These are phyloP conservation scores for Drosophila suboccidentalis DNA, from an alignment of 2,888 invertebrate species.

Conservation along the genomic window DNA sequence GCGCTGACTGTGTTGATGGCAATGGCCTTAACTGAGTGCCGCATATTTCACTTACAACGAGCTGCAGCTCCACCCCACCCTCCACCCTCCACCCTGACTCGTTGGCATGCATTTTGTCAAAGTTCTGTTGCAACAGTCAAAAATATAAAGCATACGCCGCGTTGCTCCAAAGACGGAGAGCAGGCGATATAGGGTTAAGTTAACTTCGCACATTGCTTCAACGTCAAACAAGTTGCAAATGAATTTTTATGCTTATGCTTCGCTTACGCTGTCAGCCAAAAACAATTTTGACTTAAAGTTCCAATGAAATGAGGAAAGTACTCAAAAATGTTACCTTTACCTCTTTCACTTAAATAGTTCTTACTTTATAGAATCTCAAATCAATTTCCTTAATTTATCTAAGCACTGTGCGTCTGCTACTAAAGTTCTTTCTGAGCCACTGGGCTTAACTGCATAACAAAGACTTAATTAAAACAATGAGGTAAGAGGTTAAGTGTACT, in stretches of 20 bases:
- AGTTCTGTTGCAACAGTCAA: conserved; percentile 34
- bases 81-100: no score
- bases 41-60: conserved; percentile 30
- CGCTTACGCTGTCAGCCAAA: not conserved
- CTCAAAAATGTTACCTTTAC: not conserved
- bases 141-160: conserved; percentile 45
- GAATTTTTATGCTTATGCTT: conserved; percentile 8
- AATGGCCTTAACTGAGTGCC: conserved; percentile 28
- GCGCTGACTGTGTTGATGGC: conserved; percentile 23
- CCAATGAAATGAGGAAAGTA: not conserved
- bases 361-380: not conserved
- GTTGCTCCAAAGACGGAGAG: conserved; percentile 10
- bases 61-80: conserved; percentile 6
- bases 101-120: conserved; percentile 37
- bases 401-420: conserved; percentile 30
- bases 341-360: not conserved
- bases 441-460: conserved; percentile 12
- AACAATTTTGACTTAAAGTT: not conserved
- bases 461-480: conserved; percentile 31
- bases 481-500: conserved; percentile 16
- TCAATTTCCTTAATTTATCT: not conserved
- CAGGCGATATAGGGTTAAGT: not conserved
- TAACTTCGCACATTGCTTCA: conserved; percentile 28
- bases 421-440: conserved; percentile 15
- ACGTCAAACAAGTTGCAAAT: not conserved